Conservation (phyloP, 2,797 vertebrate genomes). For the Lacerta bilineata region DNA sequence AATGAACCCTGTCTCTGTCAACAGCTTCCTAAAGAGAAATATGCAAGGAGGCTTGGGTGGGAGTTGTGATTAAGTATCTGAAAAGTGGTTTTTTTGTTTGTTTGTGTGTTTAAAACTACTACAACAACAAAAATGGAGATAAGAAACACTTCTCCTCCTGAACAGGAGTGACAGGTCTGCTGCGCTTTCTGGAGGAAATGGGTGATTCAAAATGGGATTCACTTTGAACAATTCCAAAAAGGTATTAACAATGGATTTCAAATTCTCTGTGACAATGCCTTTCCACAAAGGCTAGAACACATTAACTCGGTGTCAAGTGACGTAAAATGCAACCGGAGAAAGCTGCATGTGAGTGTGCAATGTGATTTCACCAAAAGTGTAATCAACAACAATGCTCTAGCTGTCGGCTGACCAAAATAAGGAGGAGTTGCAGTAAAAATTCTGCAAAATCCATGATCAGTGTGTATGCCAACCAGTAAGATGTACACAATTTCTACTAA, state of each 20-base stretch:
- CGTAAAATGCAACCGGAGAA: background rate
- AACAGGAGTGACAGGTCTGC: background rate
- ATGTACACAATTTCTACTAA: too few species aligned
- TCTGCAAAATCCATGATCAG: background rate
- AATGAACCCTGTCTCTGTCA: constrained; percentile 62
- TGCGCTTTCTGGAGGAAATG: constrained; percentile 30
- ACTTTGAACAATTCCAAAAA: background rate
- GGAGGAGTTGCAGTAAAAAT: too few species aligned
- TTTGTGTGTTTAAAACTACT: too few species aligned
- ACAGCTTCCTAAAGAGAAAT: constrained; percentile 54
- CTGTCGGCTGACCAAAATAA: background rate
- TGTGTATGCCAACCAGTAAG: too few species aligned
- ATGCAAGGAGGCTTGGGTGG: constrained; percentile 29
- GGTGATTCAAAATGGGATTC: background rate
- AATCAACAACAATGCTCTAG: too few species aligned
- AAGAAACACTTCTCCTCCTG: constrained; percentile 29
- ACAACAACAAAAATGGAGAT: constrained; percentile 47
- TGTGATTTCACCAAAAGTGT: background rate
- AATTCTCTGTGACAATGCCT: background rate
- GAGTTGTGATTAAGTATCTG: constrained; percentile 52
- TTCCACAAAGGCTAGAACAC: background rate
- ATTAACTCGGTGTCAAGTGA: background rate
- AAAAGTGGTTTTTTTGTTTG: constrained; percentile 34
- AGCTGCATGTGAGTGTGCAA: too few species aligned
- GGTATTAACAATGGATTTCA: background rate